Conservation (phyloP, 2,797 vertebrate species). For the Coilia nasus region DNA sequence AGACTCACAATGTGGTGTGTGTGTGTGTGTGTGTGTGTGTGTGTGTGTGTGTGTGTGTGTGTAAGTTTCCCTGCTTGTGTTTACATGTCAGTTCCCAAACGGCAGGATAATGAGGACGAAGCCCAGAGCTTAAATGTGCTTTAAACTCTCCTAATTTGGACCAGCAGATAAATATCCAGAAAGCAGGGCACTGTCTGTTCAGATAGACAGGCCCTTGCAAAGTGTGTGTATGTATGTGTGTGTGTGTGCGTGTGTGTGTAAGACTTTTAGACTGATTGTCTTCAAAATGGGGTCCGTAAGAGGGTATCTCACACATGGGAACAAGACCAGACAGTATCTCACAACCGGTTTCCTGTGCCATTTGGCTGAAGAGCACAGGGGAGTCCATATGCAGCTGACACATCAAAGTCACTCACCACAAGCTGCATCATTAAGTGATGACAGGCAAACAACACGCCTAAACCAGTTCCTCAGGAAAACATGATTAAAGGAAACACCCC, state of each 20-base stretch:
- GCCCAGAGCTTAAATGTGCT: neutral
- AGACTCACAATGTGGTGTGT: neutral
- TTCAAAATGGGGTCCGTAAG: too few species aligned
- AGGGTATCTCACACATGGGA: too few species aligned
- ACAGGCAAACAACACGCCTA: too few species aligned
- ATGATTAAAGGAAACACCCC: too few species aligned
- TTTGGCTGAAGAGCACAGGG: neutral
- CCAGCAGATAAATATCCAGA: neutral
- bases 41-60: constrained; percentile 25
- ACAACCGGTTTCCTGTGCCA: too few species aligned
- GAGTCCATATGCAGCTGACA: neutral
- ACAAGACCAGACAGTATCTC: too few species aligned
- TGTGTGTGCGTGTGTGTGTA: too few species aligned
- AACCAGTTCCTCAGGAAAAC: too few species aligned
- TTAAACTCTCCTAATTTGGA: neutral
- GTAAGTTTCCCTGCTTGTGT: neutral
- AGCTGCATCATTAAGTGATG: neutral
- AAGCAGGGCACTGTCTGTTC: too few species aligned
- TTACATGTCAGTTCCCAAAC: neutral
- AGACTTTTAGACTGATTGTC: too few species aligned
- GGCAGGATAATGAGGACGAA: neutral
- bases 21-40: constrained; percentile 19
- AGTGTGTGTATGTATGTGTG: neutral
- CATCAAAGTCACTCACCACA: neutral
- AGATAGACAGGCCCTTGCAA: neutral